phyloP scores from a whole-genome alignment of 1,140 invertebrate genomes.

The Yoshiicerus persimilis region DNA sequence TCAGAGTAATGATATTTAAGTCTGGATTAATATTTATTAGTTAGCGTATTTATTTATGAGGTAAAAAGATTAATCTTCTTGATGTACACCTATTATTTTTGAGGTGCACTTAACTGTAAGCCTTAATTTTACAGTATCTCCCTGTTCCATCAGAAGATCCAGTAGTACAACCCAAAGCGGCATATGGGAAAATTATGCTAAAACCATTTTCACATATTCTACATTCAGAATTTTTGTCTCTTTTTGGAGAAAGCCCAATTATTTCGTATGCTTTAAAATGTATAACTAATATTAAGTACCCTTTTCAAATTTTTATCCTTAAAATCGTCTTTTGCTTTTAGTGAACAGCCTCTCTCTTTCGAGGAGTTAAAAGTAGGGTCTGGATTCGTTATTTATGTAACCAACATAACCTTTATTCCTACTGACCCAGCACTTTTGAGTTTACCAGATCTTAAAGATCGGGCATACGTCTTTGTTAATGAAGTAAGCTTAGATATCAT shows the following conservation, averaged over 20 bases:
- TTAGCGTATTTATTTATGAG: too few relatives aligned
- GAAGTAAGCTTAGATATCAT: constrained; percentile 57
- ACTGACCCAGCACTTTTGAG: constrained; percentile 60
- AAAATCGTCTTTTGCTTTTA: not conserved
- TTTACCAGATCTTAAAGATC: constrained; percentile 65
- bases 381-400: constrained; percentile 74
- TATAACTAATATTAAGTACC: not conserved
- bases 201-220: constrained; percentile 50
- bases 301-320: not conserved
- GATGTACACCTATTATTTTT: too few relatives aligned
- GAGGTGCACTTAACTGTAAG: too few relatives aligned
- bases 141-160: constrained; percentile 40
- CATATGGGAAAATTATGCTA: constrained; percentile 52
- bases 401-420: constrained; percentile 57
- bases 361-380: constrained; percentile 62
- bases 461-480: constrained; percentile 74
- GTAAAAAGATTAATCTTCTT: too few relatives aligned
- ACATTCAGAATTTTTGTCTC: constrained; percentile 22
- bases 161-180: not conserved
- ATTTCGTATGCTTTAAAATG: constrained; percentile 30
- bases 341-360: constrained; percentile 62
- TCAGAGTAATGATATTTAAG: too few relatives aligned
- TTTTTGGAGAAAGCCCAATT: not conserved
- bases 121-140: constrained; percentile 31
- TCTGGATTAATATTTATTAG: too few relatives aligned